A percentile compares a stretch with the other conserved stretches of the same genome.
phyloP scores from a whole-genome alignment of 2,113 vertebrate genomes.

The Vidua macroura region DNA sequence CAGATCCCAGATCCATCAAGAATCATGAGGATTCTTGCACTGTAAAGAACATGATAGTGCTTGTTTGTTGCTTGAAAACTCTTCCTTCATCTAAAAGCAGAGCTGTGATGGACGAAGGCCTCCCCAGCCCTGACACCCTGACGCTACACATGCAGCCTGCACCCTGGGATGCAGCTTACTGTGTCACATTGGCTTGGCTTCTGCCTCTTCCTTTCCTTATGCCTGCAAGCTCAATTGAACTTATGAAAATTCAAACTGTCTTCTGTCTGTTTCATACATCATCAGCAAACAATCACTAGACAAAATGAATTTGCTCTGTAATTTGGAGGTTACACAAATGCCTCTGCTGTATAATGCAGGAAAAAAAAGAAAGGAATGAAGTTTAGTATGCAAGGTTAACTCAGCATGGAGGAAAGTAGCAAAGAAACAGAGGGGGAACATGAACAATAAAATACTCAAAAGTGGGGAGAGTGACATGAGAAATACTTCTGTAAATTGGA shows the following conservation, averaged over 20 bases:
- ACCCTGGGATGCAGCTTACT: constrained; percentile 15
- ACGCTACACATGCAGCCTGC: not conserved
- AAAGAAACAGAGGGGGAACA: constrained; percentile 22
- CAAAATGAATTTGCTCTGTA: constrained; percentile 61
- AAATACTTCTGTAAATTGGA: constrained; percentile 36
- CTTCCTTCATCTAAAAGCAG: constrained; percentile 42
- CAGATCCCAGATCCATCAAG: not conserved
- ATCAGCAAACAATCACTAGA: constrained; percentile 66
- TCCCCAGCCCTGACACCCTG: constrained; percentile 51
- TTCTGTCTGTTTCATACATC: constrained; percentile 63
- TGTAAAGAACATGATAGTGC: not conserved
- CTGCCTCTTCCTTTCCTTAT: constrained; percentile 35
- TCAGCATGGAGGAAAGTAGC: constrained; percentile 18
- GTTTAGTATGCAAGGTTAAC: constrained; percentile 54
- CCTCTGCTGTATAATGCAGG: constrained; percentile 7
- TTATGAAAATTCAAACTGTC: constrained; percentile 64
- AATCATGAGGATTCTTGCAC: not conserved
- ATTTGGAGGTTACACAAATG: constrained; percentile 42
- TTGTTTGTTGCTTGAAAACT: constrained; percentile 51
- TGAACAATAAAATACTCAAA: constrained; percentile 14
- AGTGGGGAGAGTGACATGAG: not conserved
- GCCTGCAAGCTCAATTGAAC: constrained; percentile 60
- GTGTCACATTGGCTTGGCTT: constrained; percentile 53
- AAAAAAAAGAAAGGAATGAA: not conserved
- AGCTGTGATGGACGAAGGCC: constrained; percentile 37